Evolutionary conservation across 2,113 vertebrate species (phyloP).

Genomic region (Eidolon helvum): DNA sequence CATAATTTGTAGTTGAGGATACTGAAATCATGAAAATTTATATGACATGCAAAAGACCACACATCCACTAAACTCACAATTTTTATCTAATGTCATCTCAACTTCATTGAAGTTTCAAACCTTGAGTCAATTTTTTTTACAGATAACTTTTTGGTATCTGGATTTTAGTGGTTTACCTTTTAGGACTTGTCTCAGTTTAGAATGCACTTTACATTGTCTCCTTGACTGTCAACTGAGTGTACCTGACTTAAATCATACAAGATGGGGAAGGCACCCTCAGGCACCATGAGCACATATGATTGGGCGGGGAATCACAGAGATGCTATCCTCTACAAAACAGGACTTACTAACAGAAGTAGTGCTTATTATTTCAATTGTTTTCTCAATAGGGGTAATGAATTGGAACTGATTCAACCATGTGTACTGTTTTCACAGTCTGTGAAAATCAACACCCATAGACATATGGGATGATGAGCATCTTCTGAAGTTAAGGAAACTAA

Average conservation of each 20-base stretch:
- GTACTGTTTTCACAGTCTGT: not conserved
- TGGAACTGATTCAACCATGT: not conserved
- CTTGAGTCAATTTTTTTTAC: not conserved
- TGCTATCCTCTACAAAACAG: not conserved
- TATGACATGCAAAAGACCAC: not conserved
- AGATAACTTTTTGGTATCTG: not conserved
- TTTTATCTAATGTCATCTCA: not conserved
- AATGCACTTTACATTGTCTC: not conserved
- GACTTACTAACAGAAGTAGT: not conserved
- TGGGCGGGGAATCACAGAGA: not conserved
- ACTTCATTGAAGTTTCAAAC: not conserved
- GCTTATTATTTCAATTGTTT: not conserved
- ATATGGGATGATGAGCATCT: not conserved
- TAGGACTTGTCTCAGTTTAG: not conserved
- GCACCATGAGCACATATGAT: not conserved
- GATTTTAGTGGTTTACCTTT: not conserved
- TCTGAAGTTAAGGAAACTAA: not conserved
- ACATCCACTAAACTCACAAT: not conserved
- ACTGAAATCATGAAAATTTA: not conserved
- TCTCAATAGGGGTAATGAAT: not conserved
- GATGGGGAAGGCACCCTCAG: not conserved
- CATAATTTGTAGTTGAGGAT: not conserved
- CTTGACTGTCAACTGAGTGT: not conserved
- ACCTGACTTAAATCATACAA: not conserved
- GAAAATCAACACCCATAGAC: not conserved